Percentiles rank a stretch among this genome's conserved stretches.
Evolutionary conservation across 1,140 invertebrate species (phyloP).

Genomic region (Sycophaga agraensis): DNA sequence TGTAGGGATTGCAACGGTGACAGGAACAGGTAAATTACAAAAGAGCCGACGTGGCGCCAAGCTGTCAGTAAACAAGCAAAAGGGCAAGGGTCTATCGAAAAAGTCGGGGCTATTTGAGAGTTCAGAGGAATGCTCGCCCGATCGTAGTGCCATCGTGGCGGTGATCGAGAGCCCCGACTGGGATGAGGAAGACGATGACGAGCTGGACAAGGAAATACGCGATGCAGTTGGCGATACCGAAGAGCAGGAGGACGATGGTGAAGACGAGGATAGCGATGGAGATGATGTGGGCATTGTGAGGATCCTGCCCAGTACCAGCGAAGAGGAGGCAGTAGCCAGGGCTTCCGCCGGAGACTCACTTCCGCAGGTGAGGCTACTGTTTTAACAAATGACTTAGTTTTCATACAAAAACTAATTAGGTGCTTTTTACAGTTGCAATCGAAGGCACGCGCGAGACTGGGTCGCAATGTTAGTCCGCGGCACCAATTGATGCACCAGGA

Average conservation of each 20-base stretch:
- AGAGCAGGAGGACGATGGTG: constrained; percentile 16
- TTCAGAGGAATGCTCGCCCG: constrained; percentile 48
- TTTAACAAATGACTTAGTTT: too few species aligned
- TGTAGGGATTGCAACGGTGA: too few species aligned
- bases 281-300: constrained; percentile 46
- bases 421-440: background rate
- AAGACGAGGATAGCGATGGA: background rate
- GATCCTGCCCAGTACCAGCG: constrained; percentile 50
- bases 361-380: constrained; percentile 45
- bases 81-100: constrained; percentile 7
- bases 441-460: background rate
- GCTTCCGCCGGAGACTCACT: constrained; percentile 39
- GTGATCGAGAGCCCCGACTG: constrained; percentile 55
- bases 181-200: constrained; percentile 47
- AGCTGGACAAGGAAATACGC: constrained; percentile 48
- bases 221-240: constrained; percentile 41
- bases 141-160: constrained; percentile 52
- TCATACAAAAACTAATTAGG: background rate
- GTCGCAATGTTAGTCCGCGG: background rate
- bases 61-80: constrained; percentile 42
- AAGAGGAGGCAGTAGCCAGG: constrained; percentile 45
- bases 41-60: constrained; percentile 30
- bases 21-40: constrained; percentile 30
- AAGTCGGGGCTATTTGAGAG: constrained; percentile 38
- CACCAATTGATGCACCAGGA: too few species aligned